Evolutionary conservation across 1,140 invertebrate species (phyloP).

Genomic region (Macrobrachium rosenbergii): DNA sequence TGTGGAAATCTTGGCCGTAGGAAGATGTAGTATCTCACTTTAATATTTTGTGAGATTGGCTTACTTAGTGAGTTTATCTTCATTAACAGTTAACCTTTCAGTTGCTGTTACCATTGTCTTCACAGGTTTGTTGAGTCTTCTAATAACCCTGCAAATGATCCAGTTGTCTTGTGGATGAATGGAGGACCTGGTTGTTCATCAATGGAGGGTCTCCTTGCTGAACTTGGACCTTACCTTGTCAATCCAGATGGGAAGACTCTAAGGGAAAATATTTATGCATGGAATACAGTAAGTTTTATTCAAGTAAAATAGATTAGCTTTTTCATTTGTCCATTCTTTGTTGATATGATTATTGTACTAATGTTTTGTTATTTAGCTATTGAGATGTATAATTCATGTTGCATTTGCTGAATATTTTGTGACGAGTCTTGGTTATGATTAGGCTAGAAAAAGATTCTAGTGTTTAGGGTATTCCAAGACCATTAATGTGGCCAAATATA

Average conservation of each 20-base stretch:
- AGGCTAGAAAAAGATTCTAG: too few species aligned
- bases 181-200: conserved; percentile 86
- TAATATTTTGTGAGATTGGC: too few species aligned
- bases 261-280: conserved; percentile 41
- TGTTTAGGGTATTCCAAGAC: too few species aligned
- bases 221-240: conserved; percentile 80
- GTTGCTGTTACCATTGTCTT: background rate
- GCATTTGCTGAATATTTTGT: too few species aligned
- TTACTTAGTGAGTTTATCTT: background rate
- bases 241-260: conserved; percentile 49
- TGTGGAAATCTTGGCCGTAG: too few species aligned
- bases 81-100: background rate
- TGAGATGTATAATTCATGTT: too few species aligned
- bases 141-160: conserved; percentile 70
- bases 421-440: too few species aligned
- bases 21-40: too few species aligned
- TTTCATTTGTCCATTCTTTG: background rate
- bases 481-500: too few species aligned
- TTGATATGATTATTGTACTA: background rate
- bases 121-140: conserved; percentile 40
- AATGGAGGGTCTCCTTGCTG: conserved; percentile 83
- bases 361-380: background rate
- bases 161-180: conserved; percentile 89
- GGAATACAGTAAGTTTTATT: conserved; percentile 47
- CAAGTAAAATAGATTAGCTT: background rate